A percentile compares a stretch with the other conserved stretches of the same genome.
These are phyloP conservation scores for Styela clava DNA, from an alignment of 23 tunicate genomes.

Conservation along the genomic window DNA sequence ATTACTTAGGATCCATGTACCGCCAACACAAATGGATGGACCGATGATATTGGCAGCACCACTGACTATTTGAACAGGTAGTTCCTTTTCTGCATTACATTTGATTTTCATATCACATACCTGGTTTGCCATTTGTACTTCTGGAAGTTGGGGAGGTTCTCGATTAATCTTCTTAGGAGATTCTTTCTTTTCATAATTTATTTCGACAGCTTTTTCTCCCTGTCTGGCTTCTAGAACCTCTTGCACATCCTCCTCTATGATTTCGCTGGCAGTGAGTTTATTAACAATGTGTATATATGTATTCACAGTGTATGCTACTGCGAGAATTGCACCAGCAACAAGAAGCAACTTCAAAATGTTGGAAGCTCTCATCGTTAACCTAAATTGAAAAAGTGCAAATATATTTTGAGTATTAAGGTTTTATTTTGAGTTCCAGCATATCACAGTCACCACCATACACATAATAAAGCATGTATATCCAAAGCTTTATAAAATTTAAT, in stretches of 20 bases:
- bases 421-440: no score
- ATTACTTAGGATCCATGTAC: constrained; percentile 72
- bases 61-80: constrained; percentile 61
- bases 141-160: neutral
- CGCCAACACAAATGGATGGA: constrained; percentile 84
- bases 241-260: neutral
- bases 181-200: neutral
- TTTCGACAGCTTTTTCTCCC: neutral
- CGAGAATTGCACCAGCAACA: neutral
- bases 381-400: no score
- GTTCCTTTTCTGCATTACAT: constrained; percentile 38
- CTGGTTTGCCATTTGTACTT: neutral
- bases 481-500: no score
- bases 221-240: neutral
- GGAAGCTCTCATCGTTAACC: neutral
- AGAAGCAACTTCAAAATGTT: neutral
- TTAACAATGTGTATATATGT: neutral
- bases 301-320: neutral
- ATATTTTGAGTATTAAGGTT: no score
- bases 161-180: neutral
- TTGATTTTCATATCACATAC: constrained; percentile 22
- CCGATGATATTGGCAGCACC: constrained; percentile 99
- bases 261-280: neutral
- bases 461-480: no score
- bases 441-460: no score